phyloP scores from a whole-genome alignment of 2,797 vertebrate genomes.

The Amazona ochrocephala region DNA sequence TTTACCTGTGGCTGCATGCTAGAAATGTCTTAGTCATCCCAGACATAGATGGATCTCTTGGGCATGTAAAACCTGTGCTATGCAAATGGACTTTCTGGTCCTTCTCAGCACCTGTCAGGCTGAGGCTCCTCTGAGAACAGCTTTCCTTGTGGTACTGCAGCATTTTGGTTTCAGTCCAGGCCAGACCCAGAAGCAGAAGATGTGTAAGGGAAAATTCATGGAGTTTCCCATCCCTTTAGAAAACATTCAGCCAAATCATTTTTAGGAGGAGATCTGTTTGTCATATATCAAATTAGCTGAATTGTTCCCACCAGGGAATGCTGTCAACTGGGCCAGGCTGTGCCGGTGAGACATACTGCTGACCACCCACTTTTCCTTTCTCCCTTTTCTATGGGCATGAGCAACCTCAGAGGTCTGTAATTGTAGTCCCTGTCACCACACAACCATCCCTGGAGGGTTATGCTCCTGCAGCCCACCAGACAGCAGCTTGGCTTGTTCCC shows the following conservation, averaged over 20 bases:
- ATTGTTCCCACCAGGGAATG: background rate
- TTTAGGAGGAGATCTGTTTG: background rate
- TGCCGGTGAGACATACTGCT: background rate
- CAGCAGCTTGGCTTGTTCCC: background rate
- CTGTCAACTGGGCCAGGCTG: background rate
- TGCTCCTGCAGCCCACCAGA: background rate
- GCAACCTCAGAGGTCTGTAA: background rate
- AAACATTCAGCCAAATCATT: fast-evolving
- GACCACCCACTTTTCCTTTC: background rate
- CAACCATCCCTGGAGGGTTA: background rate
- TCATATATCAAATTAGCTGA: background rate
- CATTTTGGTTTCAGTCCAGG: slow-evolving; percentile 3
- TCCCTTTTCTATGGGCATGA: background rate
- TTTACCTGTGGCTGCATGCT: background rate
- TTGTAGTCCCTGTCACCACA: background rate
- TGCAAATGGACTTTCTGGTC: background rate
- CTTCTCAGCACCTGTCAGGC: slow-evolving; percentile 6
- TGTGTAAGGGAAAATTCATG: background rate
- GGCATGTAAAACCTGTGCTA: background rate
- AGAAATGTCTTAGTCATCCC: background rate
- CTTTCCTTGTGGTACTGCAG: background rate
- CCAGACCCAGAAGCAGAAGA: background rate
- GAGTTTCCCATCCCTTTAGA: background rate
- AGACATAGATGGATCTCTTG: background rate
- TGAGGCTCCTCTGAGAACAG: background rate